phyloP scores from a whole-genome alignment of 2,888 invertebrate species.

The Operophtera brumata region DNA sequence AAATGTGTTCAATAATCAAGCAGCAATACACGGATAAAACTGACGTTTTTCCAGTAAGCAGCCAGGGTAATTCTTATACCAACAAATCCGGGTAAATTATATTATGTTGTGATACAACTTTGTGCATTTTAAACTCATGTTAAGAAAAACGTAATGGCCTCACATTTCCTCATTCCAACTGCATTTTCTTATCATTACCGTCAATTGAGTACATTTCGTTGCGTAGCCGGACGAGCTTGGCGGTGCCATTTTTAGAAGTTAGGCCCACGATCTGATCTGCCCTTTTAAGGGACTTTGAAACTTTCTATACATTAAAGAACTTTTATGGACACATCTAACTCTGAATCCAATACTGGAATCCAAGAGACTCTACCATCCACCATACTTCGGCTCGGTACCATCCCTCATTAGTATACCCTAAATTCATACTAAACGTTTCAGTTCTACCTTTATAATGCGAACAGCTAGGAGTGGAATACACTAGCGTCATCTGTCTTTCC shows the following conservation, averaged over 20 bases:
- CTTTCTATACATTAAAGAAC: neutral
- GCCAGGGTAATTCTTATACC: too few relatives aligned
- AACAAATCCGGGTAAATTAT: too few relatives aligned
- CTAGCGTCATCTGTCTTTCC: too few relatives aligned
- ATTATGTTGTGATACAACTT: neutral
- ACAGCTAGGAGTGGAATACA: too few relatives aligned
- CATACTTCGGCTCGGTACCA: too few relatives aligned
- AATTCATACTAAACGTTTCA: too few relatives aligned
- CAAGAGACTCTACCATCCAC: too few relatives aligned
- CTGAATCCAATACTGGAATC: too few relatives aligned
- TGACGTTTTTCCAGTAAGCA: too few relatives aligned
- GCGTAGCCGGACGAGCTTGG: neutral
- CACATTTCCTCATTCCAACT: constrained; percentile 4
- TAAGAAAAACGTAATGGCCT: neutral
- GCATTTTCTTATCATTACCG: constrained; percentile 6
- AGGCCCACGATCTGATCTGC: neutral
- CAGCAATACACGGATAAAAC: too few relatives aligned
- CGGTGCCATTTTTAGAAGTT: constrained; percentile 5
- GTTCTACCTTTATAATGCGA: too few relatives aligned
- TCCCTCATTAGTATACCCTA: too few relatives aligned
- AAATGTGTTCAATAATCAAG: neutral
- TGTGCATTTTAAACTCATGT: neutral
- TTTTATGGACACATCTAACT: neutral
- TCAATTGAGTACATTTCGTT: constrained; percentile 7
- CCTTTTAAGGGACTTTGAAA: neutral